Evolutionary conservation across 2,797 vertebrate genomes (phyloP), one percentile per base, ranked within the genome.

Genomic region (Brotula barbata): DNA sequence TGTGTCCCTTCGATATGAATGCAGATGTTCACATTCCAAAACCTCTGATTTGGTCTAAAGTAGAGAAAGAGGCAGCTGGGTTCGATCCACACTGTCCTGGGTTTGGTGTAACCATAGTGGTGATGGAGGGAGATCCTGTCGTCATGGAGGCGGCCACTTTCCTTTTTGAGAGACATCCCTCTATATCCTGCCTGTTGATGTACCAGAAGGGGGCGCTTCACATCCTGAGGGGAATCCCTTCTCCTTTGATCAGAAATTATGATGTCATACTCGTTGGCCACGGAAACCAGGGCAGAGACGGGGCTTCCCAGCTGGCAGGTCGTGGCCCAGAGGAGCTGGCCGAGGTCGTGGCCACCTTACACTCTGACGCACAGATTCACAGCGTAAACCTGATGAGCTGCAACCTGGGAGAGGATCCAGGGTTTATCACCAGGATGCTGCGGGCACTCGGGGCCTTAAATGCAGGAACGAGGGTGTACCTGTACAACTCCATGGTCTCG

Each of bases 191-290:
- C 33, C 64, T 90, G 46, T 50, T 87, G 34, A 62, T 2, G 9
- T 84, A 79, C 71, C 73, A 82, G 14, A 59, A 78, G 22, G 78
- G 79, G 50, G 34, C 3, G 4, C 59, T 88, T 42, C 53, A 54
- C 19, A 1, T 68, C 37, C 65, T 87, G 19, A 70, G 22, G 17
- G 70, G 77, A 44, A 17, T 57, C 10, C 7, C 3, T 46, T 13
- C 15, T 3, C 17, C 22, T 49, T 47, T 58, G 11, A 25, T 61
- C 3, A 36, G 20, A 65, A 15, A 67, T 11, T 61, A 69, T 40
- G 49, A 70, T 13, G 16, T 89, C 7, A 7, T 83, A 6, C 46
- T 89, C 31, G 85, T 90, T 22, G 85, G 81, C 12, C 87, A 89
- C 13, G 68, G 87, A n/a, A 78, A 51, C 36, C 58, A 22, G 45